Percentiles rank a stretch among this genome's conserved stretches.
Conservation (phyloP, 2,113 vertebrate genomes). For the Xiphias gladius region DNA sequence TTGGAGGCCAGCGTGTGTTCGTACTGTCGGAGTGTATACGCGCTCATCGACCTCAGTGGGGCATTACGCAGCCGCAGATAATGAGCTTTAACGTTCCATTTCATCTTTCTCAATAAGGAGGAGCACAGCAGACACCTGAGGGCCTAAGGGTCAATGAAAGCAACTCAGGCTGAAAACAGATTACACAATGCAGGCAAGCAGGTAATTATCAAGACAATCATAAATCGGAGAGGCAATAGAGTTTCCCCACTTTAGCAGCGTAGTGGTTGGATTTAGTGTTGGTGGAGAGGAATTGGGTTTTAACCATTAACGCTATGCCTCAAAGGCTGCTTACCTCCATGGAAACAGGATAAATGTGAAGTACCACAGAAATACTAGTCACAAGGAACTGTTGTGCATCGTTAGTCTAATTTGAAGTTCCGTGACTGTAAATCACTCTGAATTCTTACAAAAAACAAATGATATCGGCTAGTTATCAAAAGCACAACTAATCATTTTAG, state of each 20-base stretch:
- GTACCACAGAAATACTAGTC: constrained; percentile 7
- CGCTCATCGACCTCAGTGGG: constrained; percentile 70
- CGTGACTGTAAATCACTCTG: constrained; percentile 20
- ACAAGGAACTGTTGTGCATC: constrained; percentile 10
- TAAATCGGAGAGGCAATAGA: constrained; percentile 75
- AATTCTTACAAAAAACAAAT: constrained; percentile 5
- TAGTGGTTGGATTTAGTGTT: constrained; percentile 62
- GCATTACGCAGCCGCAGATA: constrained; percentile 72
- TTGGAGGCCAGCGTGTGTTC: constrained; percentile 23
- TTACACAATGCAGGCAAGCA: constrained; percentile 76
- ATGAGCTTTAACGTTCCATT: constrained; percentile 80
- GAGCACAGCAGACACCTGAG: constrained; percentile 69
- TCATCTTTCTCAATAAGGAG: constrained; percentile 76
- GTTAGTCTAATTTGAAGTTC: constrained; percentile 14
- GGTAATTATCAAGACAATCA: constrained; percentile 82
- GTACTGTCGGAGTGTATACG: constrained; percentile 9
- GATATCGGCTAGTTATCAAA: not conserved
- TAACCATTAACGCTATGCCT: constrained; percentile 50
- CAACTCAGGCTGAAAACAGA: constrained; percentile 76
- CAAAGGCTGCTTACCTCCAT: constrained; percentile 43
- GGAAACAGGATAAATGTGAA: constrained; percentile 45
- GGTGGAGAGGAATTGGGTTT: constrained; percentile 57
- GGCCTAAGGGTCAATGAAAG: constrained; percentile 76
- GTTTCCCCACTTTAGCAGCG: constrained; percentile 56
- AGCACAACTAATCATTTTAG: not conserved